Percentiles rank a stretch among this genome's conserved stretches.
Conservation (phyloP, 2,797 vertebrate genomes). For the Rhinatrema bivittatum region DNA sequence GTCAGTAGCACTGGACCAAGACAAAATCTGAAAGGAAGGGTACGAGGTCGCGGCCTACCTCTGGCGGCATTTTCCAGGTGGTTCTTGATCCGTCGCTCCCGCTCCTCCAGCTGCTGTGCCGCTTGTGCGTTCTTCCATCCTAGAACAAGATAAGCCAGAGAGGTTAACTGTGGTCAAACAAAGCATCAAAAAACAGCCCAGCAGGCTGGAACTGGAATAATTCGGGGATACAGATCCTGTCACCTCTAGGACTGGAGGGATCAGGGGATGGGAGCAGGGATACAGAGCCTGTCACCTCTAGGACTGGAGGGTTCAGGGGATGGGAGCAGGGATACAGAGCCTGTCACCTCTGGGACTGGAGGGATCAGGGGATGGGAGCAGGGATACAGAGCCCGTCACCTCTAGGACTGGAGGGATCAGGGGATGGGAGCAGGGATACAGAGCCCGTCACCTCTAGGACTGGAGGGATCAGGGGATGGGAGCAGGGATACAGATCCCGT, state of each 20-base stretch:
- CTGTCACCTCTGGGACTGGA: no score
- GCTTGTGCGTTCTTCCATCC: slow-evolving; percentile 78
- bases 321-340: no score
- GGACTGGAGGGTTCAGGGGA: no score
- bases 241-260: fast-evolving
- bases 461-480: no score
- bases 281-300: no score
- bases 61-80: slow-evolving; percentile 74
- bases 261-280: no score
- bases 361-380: no score
- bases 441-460: no score
- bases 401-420: no score
- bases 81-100: slow-evolving; percentile 69
- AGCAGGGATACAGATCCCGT: not conserved
- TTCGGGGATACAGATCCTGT: not conserved
- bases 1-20: not conserved
- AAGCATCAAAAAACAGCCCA: not conserved
- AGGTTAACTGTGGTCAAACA: no score
- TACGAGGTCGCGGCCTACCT: slow-evolving; percentile 42
- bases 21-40: not conserved
- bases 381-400: not conserved
- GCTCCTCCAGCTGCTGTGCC: slow-evolving; percentile 64
- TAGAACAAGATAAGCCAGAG: no score
- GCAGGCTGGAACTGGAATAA: fast-evolving
- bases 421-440: no score